Evolutionary conservation across 2,113 vertebrate species (phyloP).

Genomic region (Limanda limanda): DNA sequence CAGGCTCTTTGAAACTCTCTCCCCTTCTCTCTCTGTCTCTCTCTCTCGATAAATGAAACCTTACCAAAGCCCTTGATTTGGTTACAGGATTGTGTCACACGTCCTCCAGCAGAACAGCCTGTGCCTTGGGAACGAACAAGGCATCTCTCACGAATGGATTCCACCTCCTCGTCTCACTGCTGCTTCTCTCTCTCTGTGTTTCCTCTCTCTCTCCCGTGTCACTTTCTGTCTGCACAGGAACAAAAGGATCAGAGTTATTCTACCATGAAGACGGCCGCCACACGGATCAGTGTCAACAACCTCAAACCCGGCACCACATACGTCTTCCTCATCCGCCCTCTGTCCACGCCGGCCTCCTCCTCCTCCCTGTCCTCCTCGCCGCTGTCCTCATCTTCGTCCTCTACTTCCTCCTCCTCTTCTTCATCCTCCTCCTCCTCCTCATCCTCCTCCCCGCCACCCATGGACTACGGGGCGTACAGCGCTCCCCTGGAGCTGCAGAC

Average conservation of each 20-base stretch:
- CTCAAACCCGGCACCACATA: conserved; percentile 94
- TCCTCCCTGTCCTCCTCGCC: conserved; percentile 85
- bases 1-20: neutral
- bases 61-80: conserved; percentile 13
- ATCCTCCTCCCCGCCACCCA: conserved; percentile 84
- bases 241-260: conserved; percentile 95
- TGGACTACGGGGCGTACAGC: conserved; percentile 88
- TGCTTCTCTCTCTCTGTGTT: neutral
- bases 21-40: neutral
- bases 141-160: conserved; percentile 39
- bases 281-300: conserved; percentile 91
- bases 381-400: conserved; percentile 66
- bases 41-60: conserved; percentile 14
- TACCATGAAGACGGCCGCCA: conserved; percentile 90
- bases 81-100: conserved; percentile 13
- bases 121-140: conserved; percentile 35
- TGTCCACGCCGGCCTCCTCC: conserved; percentile 82
- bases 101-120: conserved; percentile 9
- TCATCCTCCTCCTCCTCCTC: conserved; percentile 86
- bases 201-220: conserved; percentile 11
- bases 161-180: conserved; percentile 47
- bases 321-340: conserved; percentile 91
- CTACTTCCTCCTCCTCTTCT: conserved; percentile 78
- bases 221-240: conserved; percentile 80
- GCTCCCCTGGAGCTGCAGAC: conserved; percentile 95